Conservation (phyloP, 2,113 vertebrate genomes). For the Holacanthus passer region DNA sequence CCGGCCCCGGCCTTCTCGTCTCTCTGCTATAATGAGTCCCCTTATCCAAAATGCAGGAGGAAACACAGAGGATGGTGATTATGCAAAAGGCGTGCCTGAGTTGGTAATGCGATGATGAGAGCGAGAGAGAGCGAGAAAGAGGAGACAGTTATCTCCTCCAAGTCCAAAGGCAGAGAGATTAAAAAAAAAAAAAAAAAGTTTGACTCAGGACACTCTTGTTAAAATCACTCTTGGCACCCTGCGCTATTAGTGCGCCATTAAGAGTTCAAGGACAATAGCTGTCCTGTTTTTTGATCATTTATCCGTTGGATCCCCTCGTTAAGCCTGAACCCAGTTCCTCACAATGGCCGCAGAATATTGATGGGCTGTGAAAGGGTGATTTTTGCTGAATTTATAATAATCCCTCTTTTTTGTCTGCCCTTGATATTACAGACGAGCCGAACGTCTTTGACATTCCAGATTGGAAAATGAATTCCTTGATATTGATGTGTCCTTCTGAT, state of each 20-base stretch:
- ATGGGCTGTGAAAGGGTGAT: conserved; percentile 62
- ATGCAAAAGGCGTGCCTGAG: conserved; percentile 74
- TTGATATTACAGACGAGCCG: conserved; percentile 51
- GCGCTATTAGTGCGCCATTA: conserved; percentile 78
- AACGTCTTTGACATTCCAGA: conserved; percentile 55
- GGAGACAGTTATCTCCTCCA: conserved; percentile 54
- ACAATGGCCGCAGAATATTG: conserved; percentile 72
- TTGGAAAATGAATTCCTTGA: conserved; percentile 52
- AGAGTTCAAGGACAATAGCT: conserved; percentile 80
- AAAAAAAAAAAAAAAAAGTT: conserved; percentile 73
- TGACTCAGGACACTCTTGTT: conserved; percentile 73
- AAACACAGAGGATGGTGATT: conserved; percentile 73
- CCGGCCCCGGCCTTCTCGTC: conserved; percentile 38
- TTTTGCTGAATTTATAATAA: conserved; percentile 67
- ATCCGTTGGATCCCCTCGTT: conserved; percentile 73
- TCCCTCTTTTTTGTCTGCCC: conserved; percentile 51
- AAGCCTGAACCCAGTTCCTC: conserved; percentile 54
- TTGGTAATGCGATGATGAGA: conserved; percentile 69
- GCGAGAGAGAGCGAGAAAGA: not conserved
- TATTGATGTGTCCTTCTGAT: conserved; percentile 27
- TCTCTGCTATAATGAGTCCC: conserved; percentile 74
- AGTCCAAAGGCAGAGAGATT: conserved; percentile 66
- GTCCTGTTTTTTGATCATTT: conserved; percentile 78
- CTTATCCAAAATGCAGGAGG: conserved; percentile 64
- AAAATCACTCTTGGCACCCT: conserved; percentile 77